Percentiles rank a stretch among this genome's conserved stretches.
Evolutionary conservation across 37 sponge, comb jelly and placozoan genomes (phyloP).

Genomic region (Haliclona indistincta): DNA sequence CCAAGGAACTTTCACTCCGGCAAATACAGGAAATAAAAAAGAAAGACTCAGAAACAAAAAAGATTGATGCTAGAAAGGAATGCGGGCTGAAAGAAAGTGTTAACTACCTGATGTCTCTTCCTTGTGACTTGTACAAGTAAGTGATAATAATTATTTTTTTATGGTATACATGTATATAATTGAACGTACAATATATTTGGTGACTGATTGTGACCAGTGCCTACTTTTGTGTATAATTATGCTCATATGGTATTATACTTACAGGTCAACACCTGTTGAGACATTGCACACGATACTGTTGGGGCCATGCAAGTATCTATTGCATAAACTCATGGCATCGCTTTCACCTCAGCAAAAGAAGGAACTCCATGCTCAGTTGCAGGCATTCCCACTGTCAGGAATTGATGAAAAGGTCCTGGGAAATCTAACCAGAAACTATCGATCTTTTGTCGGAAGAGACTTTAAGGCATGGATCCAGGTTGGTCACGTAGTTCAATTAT

Average conservation of each 20-base stretch:
- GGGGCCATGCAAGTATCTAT: constrained; percentile 47
- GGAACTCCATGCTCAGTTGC: constrained; percentile 9
- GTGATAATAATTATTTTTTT: neutral
- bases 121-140: constrained; percentile 18
- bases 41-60: neutral
- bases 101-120: too few species aligned
- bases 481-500: constrained; percentile 9
- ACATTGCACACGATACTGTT: constrained; percentile 33
- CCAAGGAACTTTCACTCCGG: neutral
- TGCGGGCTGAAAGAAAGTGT: too few species aligned
- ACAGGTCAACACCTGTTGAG: constrained; percentile 34
- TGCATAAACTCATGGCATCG: constrained; percentile 11
- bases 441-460: constrained; percentile 62
- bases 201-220: neutral
- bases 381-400: constrained; percentile 21
- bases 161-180: neutral
- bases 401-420: too few species aligned
- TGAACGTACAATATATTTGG: neutral
- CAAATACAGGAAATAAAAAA: neutral
- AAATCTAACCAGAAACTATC: too few species aligned
- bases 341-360: constrained; percentile 7
- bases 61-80: too few species aligned
- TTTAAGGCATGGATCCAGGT: constrained; percentile 47
- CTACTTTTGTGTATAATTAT: neutral
- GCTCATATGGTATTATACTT: neutral